Percentiles rank a stretch among this genome's conserved stretches.
phyloP scores from a whole-genome alignment of 2,113 vertebrate species.

The Neopipo cinnamomea region DNA sequence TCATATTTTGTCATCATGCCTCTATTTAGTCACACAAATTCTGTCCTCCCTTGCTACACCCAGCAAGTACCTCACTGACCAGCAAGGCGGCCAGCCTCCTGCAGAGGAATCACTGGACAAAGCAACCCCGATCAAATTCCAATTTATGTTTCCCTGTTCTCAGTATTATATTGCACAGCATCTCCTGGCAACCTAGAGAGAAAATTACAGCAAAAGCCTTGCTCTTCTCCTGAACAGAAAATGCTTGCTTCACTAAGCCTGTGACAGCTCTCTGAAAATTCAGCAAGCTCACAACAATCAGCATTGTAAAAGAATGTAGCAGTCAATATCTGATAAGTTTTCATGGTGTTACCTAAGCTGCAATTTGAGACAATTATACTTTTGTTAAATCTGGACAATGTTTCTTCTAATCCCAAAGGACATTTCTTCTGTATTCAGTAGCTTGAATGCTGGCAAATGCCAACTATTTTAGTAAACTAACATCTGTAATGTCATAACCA shows the following conservation, averaged over 20 bases:
- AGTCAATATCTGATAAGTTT: not conserved
- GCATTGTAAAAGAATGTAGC: not conserved
- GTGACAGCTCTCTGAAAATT: not conserved
- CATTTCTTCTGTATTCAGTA: not conserved
- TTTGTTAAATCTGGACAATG: not conserved
- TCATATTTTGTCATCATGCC: not conserved
- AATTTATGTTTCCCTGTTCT: accelerated
- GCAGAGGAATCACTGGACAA: not conserved
- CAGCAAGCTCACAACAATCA: accelerated
- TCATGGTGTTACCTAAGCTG: not conserved
- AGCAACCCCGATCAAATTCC: accelerated
- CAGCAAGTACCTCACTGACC: not conserved
- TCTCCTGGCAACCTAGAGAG: not conserved
- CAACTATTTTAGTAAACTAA: not conserved
- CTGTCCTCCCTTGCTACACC: not conserved
- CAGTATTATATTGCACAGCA: not conserved
- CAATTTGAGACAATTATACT: not conserved
- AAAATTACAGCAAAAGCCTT: not conserved
- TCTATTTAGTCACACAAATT: not conserved
- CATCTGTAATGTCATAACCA: not conserved
- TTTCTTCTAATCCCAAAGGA: not conserved
- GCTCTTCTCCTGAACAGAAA: not conserved
- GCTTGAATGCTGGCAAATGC: not conserved
- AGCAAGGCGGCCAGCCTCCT: not conserved
- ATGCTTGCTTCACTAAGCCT: not conserved